phyloP scores from a whole-genome alignment of 2,888 invertebrate genomes.

The Pandemis cinnamomeana region DNA sequence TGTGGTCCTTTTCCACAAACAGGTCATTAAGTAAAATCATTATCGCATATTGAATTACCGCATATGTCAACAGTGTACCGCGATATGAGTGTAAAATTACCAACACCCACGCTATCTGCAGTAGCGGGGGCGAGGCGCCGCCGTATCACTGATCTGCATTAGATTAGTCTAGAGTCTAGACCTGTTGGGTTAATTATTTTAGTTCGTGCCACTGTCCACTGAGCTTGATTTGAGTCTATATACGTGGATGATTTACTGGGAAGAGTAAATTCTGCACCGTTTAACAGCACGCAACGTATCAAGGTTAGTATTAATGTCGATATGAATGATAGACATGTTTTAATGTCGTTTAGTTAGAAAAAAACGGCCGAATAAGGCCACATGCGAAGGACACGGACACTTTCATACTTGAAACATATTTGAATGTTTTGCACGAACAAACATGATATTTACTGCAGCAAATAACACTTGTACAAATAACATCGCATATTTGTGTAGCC shows the following conservation, averaged over 20 bases:
- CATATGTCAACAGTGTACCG: slow-evolving; percentile 13
- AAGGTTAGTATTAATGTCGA: not conserved
- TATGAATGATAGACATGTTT: not conserved
- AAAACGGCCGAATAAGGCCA: not conserved
- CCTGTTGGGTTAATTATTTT: slow-evolving; percentile 29
- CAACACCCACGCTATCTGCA: slow-evolving; percentile 11
- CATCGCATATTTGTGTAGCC: slow-evolving; percentile 11
- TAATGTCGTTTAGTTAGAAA: not conserved
- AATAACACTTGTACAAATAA: slow-evolving; percentile 23
- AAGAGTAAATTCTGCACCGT: not conserved
- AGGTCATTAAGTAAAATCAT: slow-evolving; percentile 5
- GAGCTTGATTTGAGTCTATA: not conserved
- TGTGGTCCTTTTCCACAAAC: not conserved
- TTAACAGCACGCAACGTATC: not conserved
- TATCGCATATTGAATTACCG: slow-evolving; percentile 14
- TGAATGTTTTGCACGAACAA: slow-evolving; percentile 3
- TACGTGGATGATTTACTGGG: not conserved
- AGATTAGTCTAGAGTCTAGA: slow-evolving; percentile 38
- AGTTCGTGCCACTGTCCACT: not conserved
- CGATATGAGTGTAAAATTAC: slow-evolving; percentile 17
- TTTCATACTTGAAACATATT: slow-evolving; percentile 13
- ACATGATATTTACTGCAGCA: slow-evolving; percentile 4
- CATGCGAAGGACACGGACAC: not conserved
- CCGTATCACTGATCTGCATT: slow-evolving; percentile 46
- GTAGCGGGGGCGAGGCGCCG: slow-evolving; percentile 52